Evolutionary conservation across 2,797 vertebrate species (phyloP), one percentile per base, ranked within the genome.

Genomic region (Epinephelus malabaricus): DNA sequence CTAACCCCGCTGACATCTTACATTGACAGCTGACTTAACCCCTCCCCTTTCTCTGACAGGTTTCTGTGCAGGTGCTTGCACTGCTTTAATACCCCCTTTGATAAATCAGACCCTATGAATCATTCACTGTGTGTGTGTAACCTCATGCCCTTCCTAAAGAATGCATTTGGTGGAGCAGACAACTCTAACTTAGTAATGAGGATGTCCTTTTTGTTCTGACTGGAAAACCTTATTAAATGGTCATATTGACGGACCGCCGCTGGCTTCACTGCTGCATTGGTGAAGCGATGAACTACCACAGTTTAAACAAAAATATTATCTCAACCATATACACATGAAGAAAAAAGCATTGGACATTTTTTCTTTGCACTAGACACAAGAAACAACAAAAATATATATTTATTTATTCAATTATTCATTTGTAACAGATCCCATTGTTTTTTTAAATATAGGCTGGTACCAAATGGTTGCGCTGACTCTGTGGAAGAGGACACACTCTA

Each of bases 1-100:
- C 1, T 15, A 71, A 56, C 50, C 12, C 25, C 9, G 6, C 10
- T 45, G 54, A 50, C 27, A 46, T 67, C 65, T 18, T 69, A 45
- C 55, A 56, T 10, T 53, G 49, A 76, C 65, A 38, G 13, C 27
- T 49, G 38, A 56, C 40, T 65, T 69, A 49, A 75, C 72, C 72
- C 18, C 17, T 73, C 14, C 2, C 13, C 10, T 40, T 40, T 40
- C 0, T 45, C 47, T 47, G 53, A 65, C 38, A 65, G 53, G 50
- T 50, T 64, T 66, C 34, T 49, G 46, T 55, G 43, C 30, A 30
- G 47, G 55, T 68, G 11, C 23, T 47, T 27, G 30, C 18, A 13
- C 45, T 54, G 27, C 12, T 73, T 67, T 67, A 46, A 60, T 34
- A 58, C 63, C 53, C 23, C 45, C 21, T 30, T 23, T 56, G 25